Conservation (phyloP, 2,888 invertebrate genomes). For the Chrysina gloriosa region DNA sequence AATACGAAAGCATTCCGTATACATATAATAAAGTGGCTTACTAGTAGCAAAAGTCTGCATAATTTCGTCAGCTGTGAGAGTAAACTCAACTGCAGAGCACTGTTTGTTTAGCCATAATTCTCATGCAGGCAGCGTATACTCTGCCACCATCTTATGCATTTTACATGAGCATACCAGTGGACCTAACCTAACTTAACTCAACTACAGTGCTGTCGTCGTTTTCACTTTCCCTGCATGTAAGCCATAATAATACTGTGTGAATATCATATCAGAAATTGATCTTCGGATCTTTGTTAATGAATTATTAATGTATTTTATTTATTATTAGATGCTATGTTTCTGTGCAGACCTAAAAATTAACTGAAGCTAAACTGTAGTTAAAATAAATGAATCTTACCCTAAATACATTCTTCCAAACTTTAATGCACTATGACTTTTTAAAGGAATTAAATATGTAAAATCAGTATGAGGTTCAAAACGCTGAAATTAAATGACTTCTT, state of each 20-base stretch:
- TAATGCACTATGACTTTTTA: no score
- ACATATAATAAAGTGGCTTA: slow-evolving; percentile 29
- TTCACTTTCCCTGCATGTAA: slow-evolving; percentile 57
- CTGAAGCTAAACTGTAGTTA: no score
- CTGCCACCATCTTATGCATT: slow-evolving; percentile 72
- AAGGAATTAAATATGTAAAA: no score
- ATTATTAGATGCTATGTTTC: no score
- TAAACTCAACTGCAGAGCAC: slow-evolving; percentile 49
- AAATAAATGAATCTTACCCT: no score
- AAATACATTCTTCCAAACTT: no score
- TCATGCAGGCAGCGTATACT: slow-evolving; percentile 65
- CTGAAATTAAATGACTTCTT: no score
- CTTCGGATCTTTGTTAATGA: no score
- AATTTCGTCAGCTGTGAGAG: slow-evolving; percentile 47
- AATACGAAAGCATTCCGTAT: slow-evolving; percentile 3
- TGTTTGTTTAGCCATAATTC: slow-evolving; percentile 66
- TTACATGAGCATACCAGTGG: slow-evolving; percentile 70
- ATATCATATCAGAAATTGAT: slow-evolving; percentile 27
- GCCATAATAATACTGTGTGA: slow-evolving; percentile 32
- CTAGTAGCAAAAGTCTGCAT: slow-evolving; percentile 40
- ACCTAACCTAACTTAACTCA: slow-evolving; percentile 66
- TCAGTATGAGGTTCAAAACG: no score
- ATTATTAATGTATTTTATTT: no score
- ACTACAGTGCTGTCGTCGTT: slow-evolving; percentile 56
- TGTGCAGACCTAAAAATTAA: no score